These are phyloP conservation scores for Cryptocephalus moraei DNA, from an alignment of 2,888 invertebrate genomes.

Conservation along the genomic window DNA sequence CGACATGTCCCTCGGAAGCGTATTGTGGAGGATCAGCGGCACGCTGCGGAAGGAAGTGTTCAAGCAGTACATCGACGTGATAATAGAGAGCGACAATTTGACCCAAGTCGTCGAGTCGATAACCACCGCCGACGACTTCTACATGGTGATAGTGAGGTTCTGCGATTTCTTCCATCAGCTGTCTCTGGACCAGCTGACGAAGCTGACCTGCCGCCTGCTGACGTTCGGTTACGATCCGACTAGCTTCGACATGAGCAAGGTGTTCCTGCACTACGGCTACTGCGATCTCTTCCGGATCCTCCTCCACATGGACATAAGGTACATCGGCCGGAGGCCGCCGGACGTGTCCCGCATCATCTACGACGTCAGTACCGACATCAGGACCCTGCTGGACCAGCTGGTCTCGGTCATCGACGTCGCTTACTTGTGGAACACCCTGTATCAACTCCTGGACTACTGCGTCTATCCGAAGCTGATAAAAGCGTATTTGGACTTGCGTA, in stretches of 20 bases:
- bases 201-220: slow-evolving; percentile 14
- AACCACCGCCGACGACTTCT: slow-evolving; percentile 14
- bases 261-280: slow-evolving; percentile 18
- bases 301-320: slow-evolving; percentile 20
- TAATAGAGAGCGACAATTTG: slow-evolving; percentile 18
- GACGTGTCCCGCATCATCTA: slow-evolving; percentile 15
- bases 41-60: slow-evolving; percentile 13
- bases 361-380: slow-evolving; percentile 10
- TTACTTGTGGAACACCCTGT: slow-evolving; percentile 14
- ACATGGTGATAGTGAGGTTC: slow-evolving; percentile 13
- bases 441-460: slow-evolving; percentile 15
- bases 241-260: slow-evolving; percentile 14
- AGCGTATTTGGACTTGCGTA: slow-evolving; percentile 11
- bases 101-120: slow-evolving; percentile 15
- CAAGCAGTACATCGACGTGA: slow-evolving; percentile 17
- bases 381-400: slow-evolving; percentile 9
- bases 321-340: slow-evolving; percentile 9
- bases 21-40: slow-evolving; percentile 14
- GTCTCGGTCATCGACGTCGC: slow-evolving; percentile 10
- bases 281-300: slow-evolving; percentile 18
- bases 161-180: slow-evolving; percentile 13
- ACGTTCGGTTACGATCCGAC: slow-evolving; percentile 12
- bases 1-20: slow-evolving; percentile 14
- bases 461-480: slow-evolving; percentile 13
- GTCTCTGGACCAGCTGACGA: slow-evolving; percentile 12